Evolutionary conservation across 2,797 vertebrate genomes (phyloP), one percentile per base, ranked within the genome.

Genomic region (Vespertilio murinus): DNA sequence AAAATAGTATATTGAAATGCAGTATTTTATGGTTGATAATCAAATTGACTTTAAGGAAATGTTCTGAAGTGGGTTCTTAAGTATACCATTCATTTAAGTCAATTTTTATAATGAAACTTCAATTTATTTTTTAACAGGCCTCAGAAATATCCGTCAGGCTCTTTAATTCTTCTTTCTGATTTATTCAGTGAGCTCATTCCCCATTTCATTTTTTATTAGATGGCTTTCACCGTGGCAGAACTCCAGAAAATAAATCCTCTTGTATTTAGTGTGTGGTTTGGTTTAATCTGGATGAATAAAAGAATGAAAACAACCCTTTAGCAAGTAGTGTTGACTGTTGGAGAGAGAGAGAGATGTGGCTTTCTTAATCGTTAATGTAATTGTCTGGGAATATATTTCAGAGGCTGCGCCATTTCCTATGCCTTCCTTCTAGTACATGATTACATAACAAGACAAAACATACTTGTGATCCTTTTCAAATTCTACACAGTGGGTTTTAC

Each of bases 181-280:
- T 95, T 95, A 94, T 93, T 96, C 75, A 94, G 61, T 78, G 61
- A 95, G 22, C 42, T 93, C 49, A 93, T 91, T 94, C 54, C 71
- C 45, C 30, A 86, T 92, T 96, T 96, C 23, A 22, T 90, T 95
- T 96, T 92, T 96, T 2, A 93, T 97, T 92, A 97, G 94, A 91
- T 95, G 88, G 33, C 49, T 90, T 94, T 96, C 11, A 89, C 40
- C 52, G n/a, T 73, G 45, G 28, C 74, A 94, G 64, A 91, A 84
- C 54, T 83, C 79, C 13, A 23, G 52, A 93, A 94, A 96, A 95
- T 90, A 95, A 94, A 87, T 93, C 45, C 86, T 90, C 59, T 92
- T 86, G 18, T 95, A 91, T 87, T 95, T 95, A 96, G 65, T 69
- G 33, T 90, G 47, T 87, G 40, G 47, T 79, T 96, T 90, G 70